Conservation (phyloP, 2,113 vertebrate genomes). For the Antechinus flavipes region DNA sequence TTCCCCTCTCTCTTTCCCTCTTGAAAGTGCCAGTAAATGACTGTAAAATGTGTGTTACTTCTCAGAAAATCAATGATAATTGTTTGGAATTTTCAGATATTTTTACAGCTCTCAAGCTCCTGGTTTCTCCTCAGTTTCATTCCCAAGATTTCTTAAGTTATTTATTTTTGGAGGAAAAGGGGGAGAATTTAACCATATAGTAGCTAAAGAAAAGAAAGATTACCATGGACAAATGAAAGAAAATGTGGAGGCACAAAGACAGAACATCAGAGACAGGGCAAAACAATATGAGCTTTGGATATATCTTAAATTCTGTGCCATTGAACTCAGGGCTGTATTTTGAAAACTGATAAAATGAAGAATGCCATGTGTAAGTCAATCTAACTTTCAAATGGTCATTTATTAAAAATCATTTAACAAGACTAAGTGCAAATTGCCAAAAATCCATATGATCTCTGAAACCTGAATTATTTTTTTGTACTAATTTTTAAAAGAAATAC, state of each 20-base stretch:
- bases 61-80: conserved; percentile 5
- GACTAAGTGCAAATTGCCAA: background rate
- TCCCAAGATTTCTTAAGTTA: background rate
- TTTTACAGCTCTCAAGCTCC: conserved; percentile 16
- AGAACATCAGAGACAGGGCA: background rate
- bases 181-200: background rate
- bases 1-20: background rate
- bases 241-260: conserved; percentile 29
- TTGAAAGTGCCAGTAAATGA: background rate
- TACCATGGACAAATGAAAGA: background rate
- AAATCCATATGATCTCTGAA: background rate
- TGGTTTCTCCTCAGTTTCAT: conserved; percentile 35
- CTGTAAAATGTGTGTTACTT: background rate
- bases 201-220: conserved; percentile 3
- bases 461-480: background rate
- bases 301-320: background rate
- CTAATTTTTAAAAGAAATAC: background rate
- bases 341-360: background rate
- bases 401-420: background rate
- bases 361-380: background rate
- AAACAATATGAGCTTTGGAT: background rate
- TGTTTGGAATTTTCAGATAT: conserved; percentile 25
- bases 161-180: conserved; percentile 18
- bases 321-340: background rate
- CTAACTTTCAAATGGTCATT: background rate